Conservation (phyloP, 2,113 vertebrate genomes). For the Ptilorrhoa leucosticta region DNA sequence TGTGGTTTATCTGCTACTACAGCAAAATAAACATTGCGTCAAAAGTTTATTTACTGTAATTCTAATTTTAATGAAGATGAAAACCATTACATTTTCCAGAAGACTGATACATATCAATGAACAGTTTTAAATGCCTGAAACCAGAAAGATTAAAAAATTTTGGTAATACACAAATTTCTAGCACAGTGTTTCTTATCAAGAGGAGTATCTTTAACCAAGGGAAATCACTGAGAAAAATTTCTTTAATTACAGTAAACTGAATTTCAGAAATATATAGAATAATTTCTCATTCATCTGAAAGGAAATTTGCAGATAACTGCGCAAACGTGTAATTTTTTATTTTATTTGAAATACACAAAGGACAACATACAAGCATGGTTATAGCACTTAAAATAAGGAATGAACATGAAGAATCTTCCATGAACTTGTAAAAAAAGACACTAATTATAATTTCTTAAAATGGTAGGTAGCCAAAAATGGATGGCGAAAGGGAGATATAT, state of each 20-base stretch:
- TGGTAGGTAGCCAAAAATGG: not conserved
- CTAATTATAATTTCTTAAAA: not conserved
- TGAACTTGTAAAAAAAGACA: not conserved
- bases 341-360: too few relatives aligned
- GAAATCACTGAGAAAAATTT: not conserved
- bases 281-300: not conserved
- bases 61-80: not conserved
- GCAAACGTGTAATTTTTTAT: too few relatives aligned
- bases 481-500: not conserved
- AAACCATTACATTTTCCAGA: not conserved
- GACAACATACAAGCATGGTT: not conserved
- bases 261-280: not conserved
- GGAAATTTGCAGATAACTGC: not conserved
- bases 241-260: not conserved
- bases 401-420: not conserved
- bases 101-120: not conserved
- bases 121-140: not conserved
- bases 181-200: not conserved
- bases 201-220: not conserved
- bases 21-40: not conserved
- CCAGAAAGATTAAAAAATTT: not conserved
- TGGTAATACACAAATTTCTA: not conserved
- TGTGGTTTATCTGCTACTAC: not conserved
- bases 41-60: not conserved
- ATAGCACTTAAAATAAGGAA: not conserved